Evolutionary conservation across 1,140 invertebrate species (phyloP).

Genomic region (Ceratosolen fusciceps): DNA sequence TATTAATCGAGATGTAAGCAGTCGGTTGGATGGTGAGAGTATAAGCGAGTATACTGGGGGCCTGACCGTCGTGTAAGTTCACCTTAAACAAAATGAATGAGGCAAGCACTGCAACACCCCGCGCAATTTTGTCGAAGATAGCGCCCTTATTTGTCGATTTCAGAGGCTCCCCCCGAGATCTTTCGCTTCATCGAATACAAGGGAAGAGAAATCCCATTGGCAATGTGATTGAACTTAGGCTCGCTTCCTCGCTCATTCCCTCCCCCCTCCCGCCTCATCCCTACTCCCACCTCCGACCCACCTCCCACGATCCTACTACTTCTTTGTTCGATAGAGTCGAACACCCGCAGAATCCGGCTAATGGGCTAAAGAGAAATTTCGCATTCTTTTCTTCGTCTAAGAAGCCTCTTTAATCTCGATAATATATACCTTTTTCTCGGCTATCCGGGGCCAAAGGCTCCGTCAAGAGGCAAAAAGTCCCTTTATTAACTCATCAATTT

Average conservation of each 20-base stretch:
- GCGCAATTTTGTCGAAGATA: constrained; percentile 21
- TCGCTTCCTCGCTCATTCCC: constrained; percentile 1
- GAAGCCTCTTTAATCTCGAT: constrained; percentile 42
- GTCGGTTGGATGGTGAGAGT: background rate
- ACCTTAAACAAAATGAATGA: constrained; percentile 25
- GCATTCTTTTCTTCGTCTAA: constrained; percentile 44
- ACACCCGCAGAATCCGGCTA: constrained; percentile 49
- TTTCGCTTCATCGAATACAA: constrained; percentile 28
- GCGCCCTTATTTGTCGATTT: constrained; percentile 48
- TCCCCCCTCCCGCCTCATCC: no score
- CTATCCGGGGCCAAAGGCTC: background rate
- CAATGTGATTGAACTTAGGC: constrained; percentile 46
- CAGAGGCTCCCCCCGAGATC: constrained; percentile 34
- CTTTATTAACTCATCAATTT: background rate
- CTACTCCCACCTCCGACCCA: no score
- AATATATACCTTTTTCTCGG: constrained; percentile 27
- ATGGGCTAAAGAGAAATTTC: constrained; percentile 49
- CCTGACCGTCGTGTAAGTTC: no score
- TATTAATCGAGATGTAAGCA: background rate
- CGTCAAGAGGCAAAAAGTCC: background rate
- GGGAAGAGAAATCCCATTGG: constrained; percentile 44
- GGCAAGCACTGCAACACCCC: background rate
- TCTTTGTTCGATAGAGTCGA: constrained; percentile 47
- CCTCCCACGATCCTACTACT: no score
- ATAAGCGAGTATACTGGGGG: no score